Conservation (phyloP, 2,888 invertebrate species). For the Dyspetes luteomarginatus region DNA sequence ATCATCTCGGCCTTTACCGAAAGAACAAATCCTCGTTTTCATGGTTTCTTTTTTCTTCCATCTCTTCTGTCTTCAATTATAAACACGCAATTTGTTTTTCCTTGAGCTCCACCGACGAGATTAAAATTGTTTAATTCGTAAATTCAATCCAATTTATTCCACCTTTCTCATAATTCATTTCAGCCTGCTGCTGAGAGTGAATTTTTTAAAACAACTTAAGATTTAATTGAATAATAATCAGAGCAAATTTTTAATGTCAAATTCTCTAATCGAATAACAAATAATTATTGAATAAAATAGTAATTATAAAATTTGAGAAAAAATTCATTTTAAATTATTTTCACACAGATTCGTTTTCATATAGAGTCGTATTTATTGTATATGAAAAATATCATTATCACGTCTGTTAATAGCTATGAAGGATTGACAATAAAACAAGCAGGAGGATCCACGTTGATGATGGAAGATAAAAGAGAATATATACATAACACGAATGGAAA, state of each 20-base stretch:
- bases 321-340: too few species aligned
- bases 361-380: too few species aligned
- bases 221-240: background rate
- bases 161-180: background rate
- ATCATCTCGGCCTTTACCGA: slow-evolving; percentile 7
- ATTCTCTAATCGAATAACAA: too few species aligned
- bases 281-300: too few species aligned
- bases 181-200: background rate
- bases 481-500: slow-evolving; percentile 67
- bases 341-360: too few species aligned
- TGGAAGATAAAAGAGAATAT: slow-evolving; percentile 13
- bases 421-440: slow-evolving; percentile 3
- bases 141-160: slow-evolving; percentile 39
- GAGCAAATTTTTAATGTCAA: too few species aligned
- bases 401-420: background rate
- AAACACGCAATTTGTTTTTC: slow-evolving; percentile 53
- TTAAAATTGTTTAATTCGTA: slow-evolving; percentile 41
- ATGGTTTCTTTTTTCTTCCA: slow-evolving; percentile 1
- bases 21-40: slow-evolving; percentile 37
- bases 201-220: background rate
- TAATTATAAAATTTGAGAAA: too few species aligned
- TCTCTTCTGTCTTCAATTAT: slow-evolving; percentile 45
- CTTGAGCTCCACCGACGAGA: slow-evolving; percentile 5
- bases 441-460: slow-evolving; percentile 14
- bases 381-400: background rate